A percentile compares a stretch with the other conserved stretches of the same genome.
Evolutionary conservation across 2,797 vertebrate genomes (phyloP).

Genomic region (Otolemur crassicaudatus): DNA sequence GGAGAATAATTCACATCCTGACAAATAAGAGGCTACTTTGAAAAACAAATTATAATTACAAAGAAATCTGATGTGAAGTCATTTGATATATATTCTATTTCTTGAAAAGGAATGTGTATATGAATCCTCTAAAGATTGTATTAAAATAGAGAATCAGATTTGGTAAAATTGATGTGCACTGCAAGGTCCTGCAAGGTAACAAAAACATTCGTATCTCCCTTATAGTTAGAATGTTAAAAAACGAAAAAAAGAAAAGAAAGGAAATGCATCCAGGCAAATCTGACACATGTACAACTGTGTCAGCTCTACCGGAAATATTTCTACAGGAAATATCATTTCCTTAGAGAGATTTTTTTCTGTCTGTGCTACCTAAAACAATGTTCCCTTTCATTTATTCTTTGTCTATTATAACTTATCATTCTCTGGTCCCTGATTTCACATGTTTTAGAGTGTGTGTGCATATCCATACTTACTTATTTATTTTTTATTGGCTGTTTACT

Average conservation of each 20-base stretch:
- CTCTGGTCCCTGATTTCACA: not conserved
- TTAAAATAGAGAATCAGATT: not conserved
- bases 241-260: not conserved
- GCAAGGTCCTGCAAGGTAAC: not conserved
- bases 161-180: not conserved
- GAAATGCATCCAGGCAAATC: not conserved
- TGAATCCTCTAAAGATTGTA: not conserved
- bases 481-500: not conserved
- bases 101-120: not conserved
- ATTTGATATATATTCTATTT: not conserved
- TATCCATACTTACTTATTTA: not conserved
- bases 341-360: not conserved
- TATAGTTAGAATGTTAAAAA: too few species aligned
- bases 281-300: not conserved
- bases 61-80: not conserved
- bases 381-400: not conserved
- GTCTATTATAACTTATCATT: too few species aligned
- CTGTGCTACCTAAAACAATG: not conserved
- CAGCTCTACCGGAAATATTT: not conserved
- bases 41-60: not conserved
- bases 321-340: not conserved
- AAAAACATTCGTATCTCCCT: too few species aligned
- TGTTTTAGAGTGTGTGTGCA: not conserved
- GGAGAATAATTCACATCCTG: not conserved
- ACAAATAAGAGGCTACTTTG: not conserved